Evolutionary conservation across 1,140 invertebrate species (phyloP).

Genomic region (Oreohelix idahoensis): DNA sequence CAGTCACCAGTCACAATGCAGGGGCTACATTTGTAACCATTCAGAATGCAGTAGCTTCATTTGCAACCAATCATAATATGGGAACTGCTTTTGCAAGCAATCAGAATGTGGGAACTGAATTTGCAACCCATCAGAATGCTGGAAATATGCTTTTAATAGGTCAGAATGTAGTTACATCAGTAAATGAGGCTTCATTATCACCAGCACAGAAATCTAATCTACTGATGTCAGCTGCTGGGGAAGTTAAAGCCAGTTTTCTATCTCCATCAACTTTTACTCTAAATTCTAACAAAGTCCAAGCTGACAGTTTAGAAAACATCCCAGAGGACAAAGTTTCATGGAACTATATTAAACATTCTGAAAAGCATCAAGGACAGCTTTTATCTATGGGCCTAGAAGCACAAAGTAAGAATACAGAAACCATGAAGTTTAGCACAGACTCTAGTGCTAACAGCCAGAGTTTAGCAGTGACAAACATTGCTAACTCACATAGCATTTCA

Average conservation of each 20-base stretch:
- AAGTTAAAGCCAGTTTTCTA: neutral
- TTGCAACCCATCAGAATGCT: neutral
- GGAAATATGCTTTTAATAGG: neutral
- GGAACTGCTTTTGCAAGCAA: neutral
- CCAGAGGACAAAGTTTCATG: neutral
- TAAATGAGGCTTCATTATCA: neutral
- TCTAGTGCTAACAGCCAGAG: neutral
- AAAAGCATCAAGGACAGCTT: neutral
- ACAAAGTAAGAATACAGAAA: neutral
- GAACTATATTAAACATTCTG: neutral
- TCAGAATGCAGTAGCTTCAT: no score
- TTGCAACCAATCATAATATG: neutral
- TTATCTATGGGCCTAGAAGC: neutral
- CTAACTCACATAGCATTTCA: neutral
- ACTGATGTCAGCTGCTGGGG: neutral
- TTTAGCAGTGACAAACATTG: neutral
- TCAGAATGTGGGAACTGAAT: neutral
- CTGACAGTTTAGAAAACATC: neutral
- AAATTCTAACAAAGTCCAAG: neutral
- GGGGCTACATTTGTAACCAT: neutral
- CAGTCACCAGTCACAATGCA: neutral
- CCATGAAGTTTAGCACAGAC: neutral
- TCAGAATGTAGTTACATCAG: neutral
- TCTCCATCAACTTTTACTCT: neutral
- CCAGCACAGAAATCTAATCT: neutral